Base-by-base conservation (phyloP, 2,113 vertebrate species). In the Tamias sibiricus region DNA sequence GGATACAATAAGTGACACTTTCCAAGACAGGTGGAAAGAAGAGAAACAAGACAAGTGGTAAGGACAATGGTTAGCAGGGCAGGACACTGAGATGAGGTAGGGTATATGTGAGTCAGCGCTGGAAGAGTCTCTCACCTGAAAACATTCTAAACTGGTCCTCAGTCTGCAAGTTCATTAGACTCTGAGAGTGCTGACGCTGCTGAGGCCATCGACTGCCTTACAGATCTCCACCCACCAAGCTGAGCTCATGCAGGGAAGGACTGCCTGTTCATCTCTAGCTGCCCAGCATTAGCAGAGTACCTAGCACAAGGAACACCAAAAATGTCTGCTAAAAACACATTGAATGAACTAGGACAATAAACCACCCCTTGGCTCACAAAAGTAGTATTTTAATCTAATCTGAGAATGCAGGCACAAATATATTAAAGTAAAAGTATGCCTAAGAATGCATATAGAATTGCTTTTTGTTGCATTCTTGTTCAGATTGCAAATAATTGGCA, bases 401-500 rank as follows among this genome's bases (percentile, higher is more conserved):
- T 88, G 52, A 87, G 5, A 68, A 54, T 12, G 12, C 28, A 84
- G 10, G 87, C 64, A 20, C 17, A 74, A 69, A 96, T 75, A 64
- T 24, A 84, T 64, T 32, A 68, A 57, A 96, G 82, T 92, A 92
- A 94, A 79, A n/a, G 5, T 64, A 32, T 82, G 74, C 72, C 47
- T 49, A 62, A 66, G 92, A 68, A 59, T 40, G 30, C 62, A 95
- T 92, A 82, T 91, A 81, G 42, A 97, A 79, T 87, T 20, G 8
- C 26, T 74, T 87, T 30, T 0, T 16, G 12, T 28, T 40, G 19
- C 10, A 66, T 76, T 87, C 11, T 80, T 94, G 91, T 83, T 52
- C 62, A 72, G 19, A 77, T 71, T 59, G 8, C 59, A 95, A 89
- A 90, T 76, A 91, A 64, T 37, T 87, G 52, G 19, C 47, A 68